Percentiles rank a stretch among this genome's conserved stretches.
phyloP scores from a whole-genome alignment of 2,888 invertebrate genomes.

The Halocaridina rubra region DNA sequence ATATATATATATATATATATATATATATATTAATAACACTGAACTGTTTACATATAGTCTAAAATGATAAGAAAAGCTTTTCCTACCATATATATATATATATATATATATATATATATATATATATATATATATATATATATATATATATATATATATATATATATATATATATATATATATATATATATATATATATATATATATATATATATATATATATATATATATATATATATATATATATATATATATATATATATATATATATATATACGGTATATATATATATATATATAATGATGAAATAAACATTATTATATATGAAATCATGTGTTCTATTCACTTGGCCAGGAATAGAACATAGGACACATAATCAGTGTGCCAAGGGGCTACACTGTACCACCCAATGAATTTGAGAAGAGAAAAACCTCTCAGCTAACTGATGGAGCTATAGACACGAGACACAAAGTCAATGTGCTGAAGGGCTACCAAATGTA shows the following conservation, averaged over 20 bases:
- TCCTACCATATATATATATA: no score
- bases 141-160: background rate
- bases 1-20: background rate
- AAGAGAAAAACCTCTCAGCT: background rate
- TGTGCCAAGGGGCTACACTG: background rate
- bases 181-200: background rate
- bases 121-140: no score
- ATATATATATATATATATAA: background rate
- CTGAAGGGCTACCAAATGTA: no score
- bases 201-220: no score
- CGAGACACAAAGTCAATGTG: background rate
- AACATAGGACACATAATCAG: background rate
- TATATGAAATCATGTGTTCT: background rate
- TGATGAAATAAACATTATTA: background rate
- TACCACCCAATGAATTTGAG: no score
- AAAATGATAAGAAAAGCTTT: no score
- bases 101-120: no score
- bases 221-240: no score
- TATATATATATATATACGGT: background rate
- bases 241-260: no score
- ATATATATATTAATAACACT: no score
- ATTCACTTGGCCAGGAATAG: background rate
- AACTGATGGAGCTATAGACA: background rate
- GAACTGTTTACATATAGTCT: no score
- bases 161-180: background rate